Evolutionary conservation across 1,140 invertebrate genomes (phyloP).

Genomic region (Reticulitermes speratus): DNA sequence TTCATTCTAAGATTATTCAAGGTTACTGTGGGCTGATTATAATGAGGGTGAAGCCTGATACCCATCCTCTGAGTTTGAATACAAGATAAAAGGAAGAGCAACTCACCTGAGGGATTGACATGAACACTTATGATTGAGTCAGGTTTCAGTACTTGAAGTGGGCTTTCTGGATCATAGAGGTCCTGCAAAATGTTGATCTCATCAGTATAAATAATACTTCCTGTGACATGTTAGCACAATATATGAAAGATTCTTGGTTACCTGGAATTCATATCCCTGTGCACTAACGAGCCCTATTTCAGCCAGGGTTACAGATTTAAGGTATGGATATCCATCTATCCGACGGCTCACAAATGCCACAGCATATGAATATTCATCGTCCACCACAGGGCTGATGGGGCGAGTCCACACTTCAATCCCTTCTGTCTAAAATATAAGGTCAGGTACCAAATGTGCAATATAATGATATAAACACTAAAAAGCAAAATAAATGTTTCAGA

Average conservation of each 20-base stretch:
- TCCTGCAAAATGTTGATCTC: background rate
- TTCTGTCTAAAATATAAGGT: background rate
- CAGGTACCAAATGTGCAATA: background rate
- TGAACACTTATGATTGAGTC: background rate
- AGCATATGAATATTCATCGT: slow-evolving; percentile 39
- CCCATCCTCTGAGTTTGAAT: background rate
- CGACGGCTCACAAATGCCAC: slow-evolving; percentile 40
- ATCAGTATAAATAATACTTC: background rate
- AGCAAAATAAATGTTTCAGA: background rate
- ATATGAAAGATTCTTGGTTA: background rate
- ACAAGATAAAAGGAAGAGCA: background rate
- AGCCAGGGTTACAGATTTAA: slow-evolving; percentile 36
- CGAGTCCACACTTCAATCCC: slow-evolving; percentile 41
- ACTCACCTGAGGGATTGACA: background rate
- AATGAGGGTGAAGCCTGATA: too few species aligned
- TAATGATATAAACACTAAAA: background rate
- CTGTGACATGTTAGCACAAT: background rate
- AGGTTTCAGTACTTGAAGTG: background rate
- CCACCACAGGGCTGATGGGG: slow-evolving; percentile 39
- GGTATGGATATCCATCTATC: slow-evolving; percentile 39
- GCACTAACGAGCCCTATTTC: slow-evolving; percentile 39
- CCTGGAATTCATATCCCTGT: slow-evolving; percentile 30
- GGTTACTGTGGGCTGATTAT: too few species aligned
- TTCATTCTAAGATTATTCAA: too few species aligned
- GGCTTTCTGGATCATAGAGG: background rate